phyloP scores from a whole-genome alignment of 2,888 invertebrate species.

The Zaprionus obscuricornis region DNA sequence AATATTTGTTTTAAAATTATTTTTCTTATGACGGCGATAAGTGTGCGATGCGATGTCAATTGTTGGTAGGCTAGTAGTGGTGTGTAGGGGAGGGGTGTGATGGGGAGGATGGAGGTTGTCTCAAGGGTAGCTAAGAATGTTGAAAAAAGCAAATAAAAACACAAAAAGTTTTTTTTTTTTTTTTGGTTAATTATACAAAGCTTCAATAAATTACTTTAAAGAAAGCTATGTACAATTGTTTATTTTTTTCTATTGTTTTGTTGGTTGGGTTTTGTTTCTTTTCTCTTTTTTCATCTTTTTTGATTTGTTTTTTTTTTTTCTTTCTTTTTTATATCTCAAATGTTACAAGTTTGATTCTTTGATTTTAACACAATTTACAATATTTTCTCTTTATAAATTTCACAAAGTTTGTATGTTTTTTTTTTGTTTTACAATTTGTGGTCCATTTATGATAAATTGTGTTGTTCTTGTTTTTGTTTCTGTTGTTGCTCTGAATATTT shows the following conservation, averaged over 20 bases:
- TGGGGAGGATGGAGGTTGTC: background rate
- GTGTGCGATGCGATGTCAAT: no score
- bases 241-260: slow-evolving; percentile 69
- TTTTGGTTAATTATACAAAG: slow-evolving; percentile 71
- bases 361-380: slow-evolving; percentile 55
- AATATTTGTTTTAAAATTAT: no score
- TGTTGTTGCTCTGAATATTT: no score
- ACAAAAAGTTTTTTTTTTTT: slow-evolving; percentile 54
- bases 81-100: background rate
- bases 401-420: slow-evolving; percentile 32
- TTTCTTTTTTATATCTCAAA: slow-evolving; percentile 30
- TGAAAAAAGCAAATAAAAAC: slow-evolving; percentile 64
- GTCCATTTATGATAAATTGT: slow-evolving; percentile 22
- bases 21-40: no score
- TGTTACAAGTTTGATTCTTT: slow-evolving; percentile 57
- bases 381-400: slow-evolving; percentile 51
- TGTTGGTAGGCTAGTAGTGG: no score
- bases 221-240: slow-evolving; percentile 76
- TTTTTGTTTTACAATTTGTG: slow-evolving; percentile 44
- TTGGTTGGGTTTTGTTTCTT: slow-evolving; percentile 51
- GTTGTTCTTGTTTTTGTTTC: slow-evolving; percentile 41
- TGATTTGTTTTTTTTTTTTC: slow-evolving; percentile 19
- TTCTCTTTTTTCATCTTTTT: slow-evolving; percentile 26
- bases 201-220: slow-evolving; percentile 70
- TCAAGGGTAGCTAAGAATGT: slow-evolving; percentile 28